phyloP scores from a whole-genome alignment of 2,113 vertebrate species.

The Laterallus jamaicensis region DNA sequence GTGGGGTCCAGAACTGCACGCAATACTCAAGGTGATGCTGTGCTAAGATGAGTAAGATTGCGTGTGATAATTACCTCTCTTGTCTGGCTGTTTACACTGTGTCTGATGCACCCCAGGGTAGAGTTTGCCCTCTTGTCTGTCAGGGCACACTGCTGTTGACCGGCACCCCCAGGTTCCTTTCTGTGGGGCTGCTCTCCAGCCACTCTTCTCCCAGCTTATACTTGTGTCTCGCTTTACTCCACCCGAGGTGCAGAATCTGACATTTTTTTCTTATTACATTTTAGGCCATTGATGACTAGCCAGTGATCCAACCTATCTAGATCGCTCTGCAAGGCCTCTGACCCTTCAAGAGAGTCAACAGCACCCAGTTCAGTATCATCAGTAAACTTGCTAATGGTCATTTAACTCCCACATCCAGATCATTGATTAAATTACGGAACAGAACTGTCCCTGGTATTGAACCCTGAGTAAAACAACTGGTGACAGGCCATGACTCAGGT shows the following conservation, averaged over 20 bases:
- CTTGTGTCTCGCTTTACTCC: fast-evolving
- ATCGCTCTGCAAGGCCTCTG: not conserved
- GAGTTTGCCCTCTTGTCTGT: fast-evolving
- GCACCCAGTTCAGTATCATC: not conserved
- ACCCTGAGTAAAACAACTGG: not conserved
- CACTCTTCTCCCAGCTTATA: not conserved
- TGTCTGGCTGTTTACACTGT: fast-evolving
- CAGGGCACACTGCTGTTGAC: fast-evolving
- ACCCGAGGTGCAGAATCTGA: not conserved
- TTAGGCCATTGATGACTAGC: not conserved
- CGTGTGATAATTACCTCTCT: too few species aligned
- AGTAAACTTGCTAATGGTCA: not conserved
- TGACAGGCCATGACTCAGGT: not conserved
- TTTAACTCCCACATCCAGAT: not conserved
- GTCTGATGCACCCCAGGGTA: not conserved
- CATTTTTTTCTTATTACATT: not conserved
- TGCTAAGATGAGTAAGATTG: not conserved
- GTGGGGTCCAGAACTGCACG: not conserved
- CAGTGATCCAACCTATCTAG: not conserved
- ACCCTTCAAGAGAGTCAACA: not conserved
- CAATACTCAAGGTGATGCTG: not conserved
- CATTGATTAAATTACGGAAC: not conserved
- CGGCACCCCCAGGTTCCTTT: not conserved
- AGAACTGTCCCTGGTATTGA: not conserved
- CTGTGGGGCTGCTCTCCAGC: not conserved